These are phyloP conservation scores for Clanis bilineata DNA, from an alignment of 2,888 invertebrate genomes.

Conservation along the genomic window DNA sequence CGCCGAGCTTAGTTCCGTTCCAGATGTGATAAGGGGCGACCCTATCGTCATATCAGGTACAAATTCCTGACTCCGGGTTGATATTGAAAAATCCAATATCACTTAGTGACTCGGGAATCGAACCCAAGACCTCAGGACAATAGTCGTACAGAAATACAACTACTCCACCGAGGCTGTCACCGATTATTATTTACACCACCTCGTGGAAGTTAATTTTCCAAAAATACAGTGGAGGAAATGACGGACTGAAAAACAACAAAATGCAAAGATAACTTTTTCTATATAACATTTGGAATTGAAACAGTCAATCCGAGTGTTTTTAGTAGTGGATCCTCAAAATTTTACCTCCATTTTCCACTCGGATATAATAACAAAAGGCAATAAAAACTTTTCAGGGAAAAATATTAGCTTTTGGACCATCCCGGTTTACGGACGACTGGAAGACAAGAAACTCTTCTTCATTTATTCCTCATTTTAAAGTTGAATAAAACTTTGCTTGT, in stretches of 20 bases:
- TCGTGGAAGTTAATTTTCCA: no score
- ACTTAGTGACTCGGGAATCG: no score
- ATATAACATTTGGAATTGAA: slow-evolving; percentile 32
- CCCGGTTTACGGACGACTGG: slow-evolving; percentile 46
- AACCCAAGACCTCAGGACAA: no score
- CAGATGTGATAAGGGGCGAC: no score
- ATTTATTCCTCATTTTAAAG: slow-evolving; percentile 45
- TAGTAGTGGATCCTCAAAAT: slow-evolving; percentile 43
- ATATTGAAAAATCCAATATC: no score
- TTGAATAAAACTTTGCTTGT: slow-evolving; percentile 41
- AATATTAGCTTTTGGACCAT: slow-evolving; percentile 56
- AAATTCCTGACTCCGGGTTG: no score
- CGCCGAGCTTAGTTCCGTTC: no score
- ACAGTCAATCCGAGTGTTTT: slow-evolving; percentile 40
- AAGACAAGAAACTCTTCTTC: slow-evolving; percentile 46
- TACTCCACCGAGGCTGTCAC: no score
- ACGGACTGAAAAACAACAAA: slow-evolving; percentile 27
- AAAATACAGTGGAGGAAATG: background rate
- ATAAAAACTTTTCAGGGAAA: slow-evolving; percentile 54
- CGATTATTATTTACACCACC: no score
- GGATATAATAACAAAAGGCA: slow-evolving; percentile 58
- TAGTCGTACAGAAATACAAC: no score
- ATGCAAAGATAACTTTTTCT: slow-evolving; percentile 29
- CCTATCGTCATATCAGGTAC: no score
- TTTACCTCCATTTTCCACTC: slow-evolving; percentile 40